phyloP scores from a whole-genome alignment of 2,797 vertebrate genomes.

The Mus caroli region DNA sequence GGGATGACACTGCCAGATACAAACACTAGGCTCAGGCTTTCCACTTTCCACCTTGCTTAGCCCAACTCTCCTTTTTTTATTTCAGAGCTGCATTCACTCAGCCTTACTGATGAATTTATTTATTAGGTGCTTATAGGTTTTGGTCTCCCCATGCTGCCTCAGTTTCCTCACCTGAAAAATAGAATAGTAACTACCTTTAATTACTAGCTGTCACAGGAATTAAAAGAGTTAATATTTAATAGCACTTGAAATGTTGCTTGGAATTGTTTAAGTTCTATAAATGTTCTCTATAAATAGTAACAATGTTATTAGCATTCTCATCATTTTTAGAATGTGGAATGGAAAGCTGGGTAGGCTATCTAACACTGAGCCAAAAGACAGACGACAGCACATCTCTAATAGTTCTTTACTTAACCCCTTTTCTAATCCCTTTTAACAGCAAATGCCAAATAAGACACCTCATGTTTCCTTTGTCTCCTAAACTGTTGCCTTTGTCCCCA shows the following conservation, averaged over 20 bases:
- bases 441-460: constrained; percentile 76
- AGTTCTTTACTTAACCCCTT: constrained; percentile 48
- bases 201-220: neutral
- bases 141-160: neutral
- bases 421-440: constrained; percentile 59
- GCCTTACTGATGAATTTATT: neutral
- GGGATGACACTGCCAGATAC: neutral
- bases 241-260: neutral
- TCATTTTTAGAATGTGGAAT: neutral
- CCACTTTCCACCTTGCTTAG: neutral
- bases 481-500: constrained; percentile 70
- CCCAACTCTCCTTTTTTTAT: neutral
- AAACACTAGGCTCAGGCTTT: neutral
- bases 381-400: constrained; percentile 6
- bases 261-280: constrained; percentile 38
- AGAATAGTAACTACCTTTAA: neutral
- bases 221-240: constrained; percentile 55
- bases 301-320: neutral
- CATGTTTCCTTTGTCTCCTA: constrained; percentile 72
- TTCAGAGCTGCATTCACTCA: neutral
- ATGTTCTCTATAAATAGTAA: neutral
- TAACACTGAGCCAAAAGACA: constrained; percentile 1
- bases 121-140: neutral
- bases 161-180: constrained; percentile 51
- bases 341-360: constrained; percentile 45